Percentiles rank a stretch among this genome's conserved stretches.
Evolutionary conservation across 1,140 invertebrate species (phyloP).

Genomic region (Protaetia brevitarsis): DNA sequence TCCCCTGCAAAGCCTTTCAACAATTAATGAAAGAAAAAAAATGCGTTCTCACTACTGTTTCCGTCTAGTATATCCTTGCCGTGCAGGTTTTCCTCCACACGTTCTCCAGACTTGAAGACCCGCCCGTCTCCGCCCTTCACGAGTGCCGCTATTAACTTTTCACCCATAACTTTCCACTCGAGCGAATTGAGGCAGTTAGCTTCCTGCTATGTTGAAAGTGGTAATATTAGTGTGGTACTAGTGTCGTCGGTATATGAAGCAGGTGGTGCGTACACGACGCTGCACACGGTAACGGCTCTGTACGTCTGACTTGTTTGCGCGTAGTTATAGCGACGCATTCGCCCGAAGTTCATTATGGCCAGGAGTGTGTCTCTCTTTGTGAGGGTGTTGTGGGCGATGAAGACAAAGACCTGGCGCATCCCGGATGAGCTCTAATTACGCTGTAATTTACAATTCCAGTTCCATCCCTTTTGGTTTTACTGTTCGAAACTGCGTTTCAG

Average conservation of each 20-base stretch:
- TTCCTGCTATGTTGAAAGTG: neutral
- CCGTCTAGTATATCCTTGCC: no score
- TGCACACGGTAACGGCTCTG: constrained; percentile 18
- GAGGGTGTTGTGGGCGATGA: neutral
- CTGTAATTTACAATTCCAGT: constrained; percentile 38
- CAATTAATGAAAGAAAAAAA: no score
- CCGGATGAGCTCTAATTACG: constrained; percentile 38
- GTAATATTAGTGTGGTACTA: neutral
- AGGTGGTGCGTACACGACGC: neutral
- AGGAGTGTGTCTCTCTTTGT: constrained; percentile 7
- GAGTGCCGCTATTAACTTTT: constrained; percentile 14
- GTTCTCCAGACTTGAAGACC: neutral
- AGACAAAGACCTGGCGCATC: constrained; percentile 3
- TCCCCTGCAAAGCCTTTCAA: no score
- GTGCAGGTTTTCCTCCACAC: no score
- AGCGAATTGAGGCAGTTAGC: constrained; percentile 1
- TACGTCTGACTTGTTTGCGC: constrained; percentile 42
- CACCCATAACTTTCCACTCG: constrained; percentile 16
- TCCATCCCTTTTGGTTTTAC: constrained; percentile 39
- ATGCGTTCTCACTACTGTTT: no score
- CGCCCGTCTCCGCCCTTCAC: neutral
- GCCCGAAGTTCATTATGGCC: constrained; percentile 37
- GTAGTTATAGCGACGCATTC: constrained; percentile 42
- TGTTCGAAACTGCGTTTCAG: constrained; percentile 22
- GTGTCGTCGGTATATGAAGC: neutral